Evolutionary conservation across 1,140 invertebrate genomes (phyloP).

Genomic region (Semibalanus balanoides): DNA sequence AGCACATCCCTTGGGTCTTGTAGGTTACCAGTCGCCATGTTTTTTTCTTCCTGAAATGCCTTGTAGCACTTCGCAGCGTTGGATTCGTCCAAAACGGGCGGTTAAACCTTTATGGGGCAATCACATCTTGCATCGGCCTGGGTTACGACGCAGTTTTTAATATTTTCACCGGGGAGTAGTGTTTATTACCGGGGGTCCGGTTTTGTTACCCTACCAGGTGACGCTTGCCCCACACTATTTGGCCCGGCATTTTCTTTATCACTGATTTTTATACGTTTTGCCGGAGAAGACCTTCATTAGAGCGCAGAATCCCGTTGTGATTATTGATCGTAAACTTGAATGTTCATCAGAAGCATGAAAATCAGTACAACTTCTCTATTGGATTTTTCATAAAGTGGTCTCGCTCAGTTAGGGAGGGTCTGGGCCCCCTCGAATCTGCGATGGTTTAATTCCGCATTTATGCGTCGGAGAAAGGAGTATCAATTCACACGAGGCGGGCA

Average conservation of each 20-base stretch:
- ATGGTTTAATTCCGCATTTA: background rate
- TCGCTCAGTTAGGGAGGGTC: background rate
- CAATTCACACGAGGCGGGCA: background rate
- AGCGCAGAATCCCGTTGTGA: background rate
- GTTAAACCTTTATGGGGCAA: conserved; percentile 2
- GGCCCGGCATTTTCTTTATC: background rate
- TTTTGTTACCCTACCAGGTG: background rate
- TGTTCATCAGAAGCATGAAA: conserved; percentile 1
- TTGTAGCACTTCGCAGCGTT: background rate
- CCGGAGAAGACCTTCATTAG: background rate
- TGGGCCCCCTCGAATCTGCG: no score
- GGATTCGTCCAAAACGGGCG: background rate
- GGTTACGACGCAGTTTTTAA: background rate
- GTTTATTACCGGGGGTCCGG: background rate
- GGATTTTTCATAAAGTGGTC: conserved; percentile 2
- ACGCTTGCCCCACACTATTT: background rate
- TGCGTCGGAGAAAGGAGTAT: background rate
- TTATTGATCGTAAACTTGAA: background rate
- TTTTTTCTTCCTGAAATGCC: background rate
- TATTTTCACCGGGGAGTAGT: background rate
- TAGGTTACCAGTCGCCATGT: background rate
- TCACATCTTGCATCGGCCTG: background rate
- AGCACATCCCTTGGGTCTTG: no score
- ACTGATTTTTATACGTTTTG: background rate
- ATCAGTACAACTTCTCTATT: background rate